Conservation (phyloP, 2,797 vertebrate species). For the Clarias platycephalus region DNA sequence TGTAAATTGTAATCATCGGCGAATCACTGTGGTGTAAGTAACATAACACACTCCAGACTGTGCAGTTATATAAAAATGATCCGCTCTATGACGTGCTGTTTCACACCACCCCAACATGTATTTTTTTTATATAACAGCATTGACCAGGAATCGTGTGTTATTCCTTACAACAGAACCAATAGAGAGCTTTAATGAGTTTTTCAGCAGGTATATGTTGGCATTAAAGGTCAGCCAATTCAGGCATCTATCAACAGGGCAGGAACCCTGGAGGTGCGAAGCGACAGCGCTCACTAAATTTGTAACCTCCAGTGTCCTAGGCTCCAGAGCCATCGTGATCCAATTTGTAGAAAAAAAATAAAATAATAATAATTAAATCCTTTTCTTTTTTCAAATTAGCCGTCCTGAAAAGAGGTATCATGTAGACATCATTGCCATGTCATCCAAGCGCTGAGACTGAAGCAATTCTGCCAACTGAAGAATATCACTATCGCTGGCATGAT, state of each 20-base stretch:
- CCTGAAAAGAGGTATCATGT: neutral
- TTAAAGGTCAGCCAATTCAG: neutral
- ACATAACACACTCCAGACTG: neutral
- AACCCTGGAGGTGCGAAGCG: too few relatives aligned
- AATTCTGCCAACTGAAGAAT: neutral
- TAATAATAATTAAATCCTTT: too few relatives aligned
- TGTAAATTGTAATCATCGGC: neutral
- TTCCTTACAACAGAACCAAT: neutral
- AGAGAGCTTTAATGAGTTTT: neutral
- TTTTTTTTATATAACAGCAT: conserved; percentile 3
- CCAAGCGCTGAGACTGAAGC: neutral
- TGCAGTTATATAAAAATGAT: conserved; percentile 4
- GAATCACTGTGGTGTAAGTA: neutral
- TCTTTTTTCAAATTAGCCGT: neutral
- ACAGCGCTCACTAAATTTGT: too few relatives aligned
- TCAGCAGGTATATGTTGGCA: neutral
- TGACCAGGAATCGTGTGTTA: neutral
- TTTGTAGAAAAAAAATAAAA: too few relatives aligned
- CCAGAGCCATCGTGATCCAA: too few relatives aligned
- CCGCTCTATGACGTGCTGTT: neutral
- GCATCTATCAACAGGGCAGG: neutral
- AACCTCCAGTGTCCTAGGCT: neutral
- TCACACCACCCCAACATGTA: neutral
- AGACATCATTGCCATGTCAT: neutral
- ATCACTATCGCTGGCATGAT: neutral